Conservation (phyloP, 2,797 vertebrate genomes). For the Ctenopoma multispine region DNA sequence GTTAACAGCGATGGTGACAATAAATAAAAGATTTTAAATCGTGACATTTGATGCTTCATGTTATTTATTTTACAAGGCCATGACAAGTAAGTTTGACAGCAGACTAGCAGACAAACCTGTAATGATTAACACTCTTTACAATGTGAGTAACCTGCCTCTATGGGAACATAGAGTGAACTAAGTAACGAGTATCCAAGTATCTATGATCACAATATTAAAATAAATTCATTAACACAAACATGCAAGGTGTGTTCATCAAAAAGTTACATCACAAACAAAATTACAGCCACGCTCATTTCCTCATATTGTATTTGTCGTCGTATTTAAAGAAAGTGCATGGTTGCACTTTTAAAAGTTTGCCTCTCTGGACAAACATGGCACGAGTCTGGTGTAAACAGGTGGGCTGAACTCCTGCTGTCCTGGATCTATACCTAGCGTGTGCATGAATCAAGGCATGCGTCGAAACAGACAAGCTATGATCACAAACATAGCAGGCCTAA, state of each 20-base stretch:
- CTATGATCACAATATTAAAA: not conserved
- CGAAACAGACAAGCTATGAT: conserved; percentile 67
- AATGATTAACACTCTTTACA: not conserved
- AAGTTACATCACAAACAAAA: not conserved
- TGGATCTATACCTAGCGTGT: conserved; percentile 61
- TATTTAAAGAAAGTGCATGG: not conserved
- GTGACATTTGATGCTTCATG: not conserved
- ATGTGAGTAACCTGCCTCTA: not conserved
- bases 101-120: not conserved
- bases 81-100: too few species aligned
- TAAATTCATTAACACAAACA: too few species aligned
- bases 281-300: not conserved
- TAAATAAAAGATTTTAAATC: not conserved
- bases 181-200: conserved; percentile 9
- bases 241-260: too few species aligned
- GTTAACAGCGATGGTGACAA: conserved; percentile 61
- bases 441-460: conserved; percentile 54
- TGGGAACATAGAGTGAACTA: not conserved
- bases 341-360: conserved; percentile 24
- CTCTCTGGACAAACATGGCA: conserved; percentile 40
- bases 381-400: conserved; percentile 45
- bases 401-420: conserved; percentile 54
- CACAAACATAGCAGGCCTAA: conserved; percentile 53
- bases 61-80: not conserved
- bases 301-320: too few species aligned